Evolutionary conservation across 2,113 vertebrate genomes (phyloP).

Genomic region (Scatophagus argus): DNA sequence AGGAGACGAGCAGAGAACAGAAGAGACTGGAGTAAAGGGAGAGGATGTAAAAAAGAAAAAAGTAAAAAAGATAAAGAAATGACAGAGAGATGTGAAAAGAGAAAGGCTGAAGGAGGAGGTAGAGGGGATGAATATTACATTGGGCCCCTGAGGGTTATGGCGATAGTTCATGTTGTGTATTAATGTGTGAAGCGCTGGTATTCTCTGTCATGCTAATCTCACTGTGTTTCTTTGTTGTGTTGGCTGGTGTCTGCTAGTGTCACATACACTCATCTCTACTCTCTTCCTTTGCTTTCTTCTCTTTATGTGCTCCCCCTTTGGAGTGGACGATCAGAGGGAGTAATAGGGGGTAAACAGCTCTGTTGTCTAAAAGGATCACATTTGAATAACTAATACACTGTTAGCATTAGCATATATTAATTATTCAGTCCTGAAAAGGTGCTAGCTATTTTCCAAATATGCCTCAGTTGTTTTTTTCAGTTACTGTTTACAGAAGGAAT

Average conservation of each 20-base stretch:
- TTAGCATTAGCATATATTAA: conserved; percentile 79
- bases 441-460: conserved; percentile 66
- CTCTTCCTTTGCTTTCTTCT: conserved; percentile 73
- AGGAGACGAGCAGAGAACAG: conserved; percentile 56
- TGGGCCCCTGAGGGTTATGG: conserved; percentile 64
- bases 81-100: conserved; percentile 66
- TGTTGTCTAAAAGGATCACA: conserved; percentile 83
- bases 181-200: conserved; percentile 70
- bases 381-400: conserved; percentile 82
- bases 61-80: conserved; percentile 28
- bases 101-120: conserved; percentile 64
- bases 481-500: conserved; percentile 71
- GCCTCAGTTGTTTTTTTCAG: conserved; percentile 63
- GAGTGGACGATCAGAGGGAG: conserved; percentile 79
- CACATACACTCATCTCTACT: conserved; percentile 70
- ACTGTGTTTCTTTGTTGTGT: conserved; percentile 73
- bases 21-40: conserved; percentile 52
- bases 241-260: conserved; percentile 74
- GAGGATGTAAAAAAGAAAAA: conserved; percentile 15
- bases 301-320: conserved; percentile 64
- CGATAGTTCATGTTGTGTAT: conserved; percentile 71
- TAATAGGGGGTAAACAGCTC: conserved; percentile 79
- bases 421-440: conserved; percentile 77
- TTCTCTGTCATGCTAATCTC: conserved; percentile 83
- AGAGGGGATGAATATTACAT: conserved; percentile 74